phyloP scores from a whole-genome alignment of 2,113 vertebrate species.

The Semnopithecus entellus region DNA sequence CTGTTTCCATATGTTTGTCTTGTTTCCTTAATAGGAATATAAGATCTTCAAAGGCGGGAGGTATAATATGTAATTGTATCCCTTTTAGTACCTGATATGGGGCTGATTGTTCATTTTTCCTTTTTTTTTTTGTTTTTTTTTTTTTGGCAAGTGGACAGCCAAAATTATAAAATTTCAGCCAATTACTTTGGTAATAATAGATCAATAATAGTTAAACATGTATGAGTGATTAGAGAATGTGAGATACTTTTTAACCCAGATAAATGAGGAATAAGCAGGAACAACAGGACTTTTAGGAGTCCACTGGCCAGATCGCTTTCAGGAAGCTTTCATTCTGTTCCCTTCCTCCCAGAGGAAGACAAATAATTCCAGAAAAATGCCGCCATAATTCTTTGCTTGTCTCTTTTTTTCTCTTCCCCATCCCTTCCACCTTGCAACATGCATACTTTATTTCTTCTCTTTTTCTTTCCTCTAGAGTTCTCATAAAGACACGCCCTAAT shows the following conservation, averaged over 20 bases:
- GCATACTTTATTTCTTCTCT: not conserved
- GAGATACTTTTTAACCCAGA: not conserved
- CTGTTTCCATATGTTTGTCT: slow-evolving; percentile 65
- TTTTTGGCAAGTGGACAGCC: not conserved
- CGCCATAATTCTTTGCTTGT: not conserved
- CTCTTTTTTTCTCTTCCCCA: not conserved
- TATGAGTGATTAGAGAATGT: not conserved
- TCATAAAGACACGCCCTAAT: not conserved
- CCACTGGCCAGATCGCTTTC: not conserved
- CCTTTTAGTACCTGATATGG: not conserved
- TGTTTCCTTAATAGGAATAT: slow-evolving; percentile 47
- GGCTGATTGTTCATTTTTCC: not conserved
- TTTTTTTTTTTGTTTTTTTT: not conserved
- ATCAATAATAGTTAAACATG: not conserved
- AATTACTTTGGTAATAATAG: not conserved
- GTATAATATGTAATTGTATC: not conserved
- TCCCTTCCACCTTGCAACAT: not conserved
- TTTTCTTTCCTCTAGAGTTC: not conserved
- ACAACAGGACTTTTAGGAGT: not conserved
- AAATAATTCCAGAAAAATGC: not conserved
- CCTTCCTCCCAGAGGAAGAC: not conserved
- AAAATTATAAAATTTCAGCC: not conserved
- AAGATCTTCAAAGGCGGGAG: slow-evolving; percentile 57
- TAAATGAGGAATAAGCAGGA: not conserved
- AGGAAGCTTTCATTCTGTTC: not conserved